Conservation (phyloP, 2,113 vertebrate species). For the Apus apus region DNA sequence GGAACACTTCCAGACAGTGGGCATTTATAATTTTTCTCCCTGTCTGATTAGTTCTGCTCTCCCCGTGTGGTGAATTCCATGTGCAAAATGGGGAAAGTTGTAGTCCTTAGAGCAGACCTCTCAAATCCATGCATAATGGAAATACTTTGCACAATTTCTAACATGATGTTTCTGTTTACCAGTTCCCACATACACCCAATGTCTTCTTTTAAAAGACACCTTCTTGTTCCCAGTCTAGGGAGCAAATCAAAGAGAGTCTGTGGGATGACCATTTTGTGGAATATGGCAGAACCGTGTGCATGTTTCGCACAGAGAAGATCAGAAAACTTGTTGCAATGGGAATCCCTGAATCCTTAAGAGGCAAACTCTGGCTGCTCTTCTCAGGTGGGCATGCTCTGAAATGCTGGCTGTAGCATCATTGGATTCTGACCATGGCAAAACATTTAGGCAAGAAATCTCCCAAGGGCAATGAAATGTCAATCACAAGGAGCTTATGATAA, state of each 20-base stretch:
- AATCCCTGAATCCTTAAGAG: slow-evolving; percentile 90
- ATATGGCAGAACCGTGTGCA: slow-evolving; percentile 91
- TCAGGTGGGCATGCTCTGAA: slow-evolving; percentile 80
- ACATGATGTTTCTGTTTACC: not conserved
- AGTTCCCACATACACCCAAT: not conserved
- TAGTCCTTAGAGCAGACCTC: not conserved
- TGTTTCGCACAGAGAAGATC: slow-evolving; percentile 95
- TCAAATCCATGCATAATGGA: not conserved
- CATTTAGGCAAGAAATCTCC: not conserved
- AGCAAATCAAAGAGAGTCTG: slow-evolving; percentile 84
- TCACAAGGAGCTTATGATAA: not conserved
- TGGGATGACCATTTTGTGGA: slow-evolving; percentile 92
- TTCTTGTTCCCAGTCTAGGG: slow-evolving; percentile 75
- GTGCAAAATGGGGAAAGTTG: not conserved
- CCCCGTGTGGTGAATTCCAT: not conserved
- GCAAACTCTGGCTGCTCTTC: slow-evolving; percentile 93
- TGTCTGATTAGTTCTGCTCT: not conserved
- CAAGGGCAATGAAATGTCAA: not conserved
- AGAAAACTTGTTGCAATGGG: slow-evolving; percentile 92
- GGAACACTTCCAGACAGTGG: no score
- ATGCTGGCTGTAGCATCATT: not conserved
- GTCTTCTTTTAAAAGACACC: not conserved
- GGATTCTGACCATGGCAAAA: not conserved
- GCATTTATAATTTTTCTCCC: not conserved
- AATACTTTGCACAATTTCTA: not conserved